These are phyloP conservation scores for Solenodon paradoxus DNA, from an alignment of 2,113 vertebrate genomes.

Conservation along the genomic window DNA sequence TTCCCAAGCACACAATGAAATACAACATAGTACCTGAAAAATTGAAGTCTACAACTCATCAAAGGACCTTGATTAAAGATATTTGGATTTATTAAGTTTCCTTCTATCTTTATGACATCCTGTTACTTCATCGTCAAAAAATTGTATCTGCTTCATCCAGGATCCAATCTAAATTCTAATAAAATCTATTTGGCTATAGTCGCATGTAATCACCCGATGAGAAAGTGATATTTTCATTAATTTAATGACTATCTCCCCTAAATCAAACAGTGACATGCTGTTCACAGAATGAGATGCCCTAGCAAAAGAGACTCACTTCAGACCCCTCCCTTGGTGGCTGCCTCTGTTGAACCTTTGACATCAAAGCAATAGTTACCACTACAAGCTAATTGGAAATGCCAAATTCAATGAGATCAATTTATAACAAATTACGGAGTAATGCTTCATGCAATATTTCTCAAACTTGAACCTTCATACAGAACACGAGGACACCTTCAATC, in stretches of 20 bases:
- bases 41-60: neutral
- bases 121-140: neutral
- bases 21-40: neutral
- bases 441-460: neutral
- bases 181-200: neutral
- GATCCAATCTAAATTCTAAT: neutral
- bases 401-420: neutral
- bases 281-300: slow-evolving; percentile 28
- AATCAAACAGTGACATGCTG: slow-evolving; percentile 27
- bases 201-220: neutral
- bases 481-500: neutral
- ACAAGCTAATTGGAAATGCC: neutral
- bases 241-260: neutral
- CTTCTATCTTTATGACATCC: neutral
- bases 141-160: neutral
- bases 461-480: neutral
- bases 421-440: neutral
- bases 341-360: neutral
- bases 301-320: slow-evolving; percentile 18
- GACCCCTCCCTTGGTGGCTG: neutral
- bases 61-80: neutral
- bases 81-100: neutral
- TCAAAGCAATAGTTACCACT: neutral
- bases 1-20: slow-evolving; percentile 11
- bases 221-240: neutral